These are phyloP conservation scores for Eospalax fontanierii DNA, from an alignment of 2,797 vertebrate genomes.

Conservation along the genomic window DNA sequence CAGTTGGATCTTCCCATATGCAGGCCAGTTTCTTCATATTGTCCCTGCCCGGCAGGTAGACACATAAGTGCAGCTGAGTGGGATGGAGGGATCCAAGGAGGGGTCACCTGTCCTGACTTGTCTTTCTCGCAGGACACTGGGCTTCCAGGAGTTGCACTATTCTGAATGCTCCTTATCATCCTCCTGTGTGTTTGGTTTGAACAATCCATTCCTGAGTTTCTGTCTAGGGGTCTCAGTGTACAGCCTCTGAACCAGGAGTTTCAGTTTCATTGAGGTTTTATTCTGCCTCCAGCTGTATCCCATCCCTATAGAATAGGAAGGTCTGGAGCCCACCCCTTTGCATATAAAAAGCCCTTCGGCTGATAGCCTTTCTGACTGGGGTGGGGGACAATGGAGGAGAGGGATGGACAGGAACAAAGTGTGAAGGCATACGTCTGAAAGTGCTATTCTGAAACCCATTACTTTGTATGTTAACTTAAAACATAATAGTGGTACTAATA, in stretches of 20 bases:
- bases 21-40: background rate
- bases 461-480: background rate
- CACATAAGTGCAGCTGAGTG: rapidly evolving
- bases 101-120: background rate
- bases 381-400: too few relatives aligned
- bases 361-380: background rate
- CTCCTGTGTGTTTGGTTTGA: background rate
- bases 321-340: too few relatives aligned
- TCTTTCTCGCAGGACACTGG: background rate
- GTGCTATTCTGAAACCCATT: background rate
- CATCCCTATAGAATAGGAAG: background rate
- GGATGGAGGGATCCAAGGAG: background rate
- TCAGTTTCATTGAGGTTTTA: background rate
- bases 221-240: background rate
- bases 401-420: background rate
- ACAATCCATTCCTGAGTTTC: background rate
- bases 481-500: background rate
- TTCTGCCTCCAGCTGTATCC: background rate
- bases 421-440: background rate
- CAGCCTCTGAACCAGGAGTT: background rate
- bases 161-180: too few relatives aligned
- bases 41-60: background rate
- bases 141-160: background rate
- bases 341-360: background rate
- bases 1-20: background rate